A percentile compares a stretch with the other conserved stretches of the same genome.
These are phyloP conservation scores for Listrodromus nycthemerus DNA, from an alignment of 2,888 invertebrate genomes.

Conservation along the genomic window DNA sequence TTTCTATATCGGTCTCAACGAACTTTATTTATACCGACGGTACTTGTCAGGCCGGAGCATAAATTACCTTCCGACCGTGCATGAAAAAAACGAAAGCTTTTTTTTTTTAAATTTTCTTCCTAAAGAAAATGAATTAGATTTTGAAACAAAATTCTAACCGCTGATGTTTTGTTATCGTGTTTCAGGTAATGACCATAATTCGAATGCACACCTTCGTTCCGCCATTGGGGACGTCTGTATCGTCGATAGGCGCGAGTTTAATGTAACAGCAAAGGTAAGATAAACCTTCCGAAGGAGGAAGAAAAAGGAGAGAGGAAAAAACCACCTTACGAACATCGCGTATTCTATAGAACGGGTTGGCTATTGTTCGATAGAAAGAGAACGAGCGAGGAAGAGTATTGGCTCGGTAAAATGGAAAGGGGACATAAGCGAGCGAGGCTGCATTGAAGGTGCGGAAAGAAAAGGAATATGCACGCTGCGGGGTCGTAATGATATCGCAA, in stretches of 20 bases:
- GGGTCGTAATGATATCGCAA: slow-evolving; percentile 66
- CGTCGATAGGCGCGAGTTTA: slow-evolving; percentile 10
- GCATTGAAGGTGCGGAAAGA: slow-evolving; percentile 39
- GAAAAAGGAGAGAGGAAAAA: slow-evolving; percentile 9
- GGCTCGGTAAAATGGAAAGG: slow-evolving; percentile 24
- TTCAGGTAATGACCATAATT: slow-evolving; percentile 61
- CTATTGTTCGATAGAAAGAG: slow-evolving; percentile 26
- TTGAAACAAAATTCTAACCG: not conserved
- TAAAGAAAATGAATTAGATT: not conserved
- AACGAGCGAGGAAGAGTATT: slow-evolving; percentile 34
- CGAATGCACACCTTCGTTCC: slow-evolving; percentile 1
- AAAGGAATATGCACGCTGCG: slow-evolving; percentile 51
- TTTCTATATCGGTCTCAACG: not conserved
- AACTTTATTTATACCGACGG: slow-evolving; percentile 23
- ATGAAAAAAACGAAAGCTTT: not conserved
- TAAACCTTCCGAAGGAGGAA: slow-evolving; percentile 2
- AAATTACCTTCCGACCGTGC: not conserved
- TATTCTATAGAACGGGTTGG: not conserved
- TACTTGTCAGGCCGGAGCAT: not conserved
- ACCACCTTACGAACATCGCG: slow-evolving; percentile 34
- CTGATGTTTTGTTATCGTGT: slow-evolving; percentile 34
- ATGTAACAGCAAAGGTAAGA: slow-evolving; percentile 35
- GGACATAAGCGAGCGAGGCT: slow-evolving; percentile 22
- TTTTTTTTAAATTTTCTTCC: not conserved
- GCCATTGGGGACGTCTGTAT: not conserved